Conservation (phyloP, 2,888 invertebrate genomes). For the Chaetogeoica ovagalla region DNA sequence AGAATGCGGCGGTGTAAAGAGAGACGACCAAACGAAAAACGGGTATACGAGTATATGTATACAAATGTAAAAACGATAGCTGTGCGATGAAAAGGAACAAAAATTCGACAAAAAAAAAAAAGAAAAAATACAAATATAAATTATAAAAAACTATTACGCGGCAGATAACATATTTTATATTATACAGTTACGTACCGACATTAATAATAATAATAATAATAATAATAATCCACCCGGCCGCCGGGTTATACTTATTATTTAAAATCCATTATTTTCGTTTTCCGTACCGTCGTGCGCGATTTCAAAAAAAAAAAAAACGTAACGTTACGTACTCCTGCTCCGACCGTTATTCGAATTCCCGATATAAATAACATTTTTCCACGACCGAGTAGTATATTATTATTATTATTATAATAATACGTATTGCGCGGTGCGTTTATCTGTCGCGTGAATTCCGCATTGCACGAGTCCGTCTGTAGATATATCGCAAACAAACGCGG, state of each 20-base stretch:
- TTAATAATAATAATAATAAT: slow-evolving; percentile 41
- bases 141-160: background rate
- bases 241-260: background rate
- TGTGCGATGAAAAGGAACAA: too few relatives aligned
- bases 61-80: too few relatives aligned
- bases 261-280: slow-evolving; percentile 44
- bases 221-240: too few relatives aligned
- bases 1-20: too few relatives aligned
- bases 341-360: background rate
- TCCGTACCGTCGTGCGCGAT: background rate
- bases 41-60: too few relatives aligned
- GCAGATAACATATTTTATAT: background rate
- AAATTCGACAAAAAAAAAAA: too few relatives aligned
- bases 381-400: background rate
- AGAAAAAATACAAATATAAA: too few relatives aligned
- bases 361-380: slow-evolving; percentile 2
- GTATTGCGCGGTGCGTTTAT: slow-evolving; percentile 4
- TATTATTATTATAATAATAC: too few relatives aligned
- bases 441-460: slow-evolving; percentile 11
- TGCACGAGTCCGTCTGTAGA: background rate
- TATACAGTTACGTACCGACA: slow-evolving; percentile 3
- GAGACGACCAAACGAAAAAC: too few relatives aligned
- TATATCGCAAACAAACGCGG: background rate
- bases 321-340: too few relatives aligned
- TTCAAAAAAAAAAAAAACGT: too few relatives aligned